Conservation (phyloP, 2,113 vertebrate genomes). For the Antigone vipio region DNA sequence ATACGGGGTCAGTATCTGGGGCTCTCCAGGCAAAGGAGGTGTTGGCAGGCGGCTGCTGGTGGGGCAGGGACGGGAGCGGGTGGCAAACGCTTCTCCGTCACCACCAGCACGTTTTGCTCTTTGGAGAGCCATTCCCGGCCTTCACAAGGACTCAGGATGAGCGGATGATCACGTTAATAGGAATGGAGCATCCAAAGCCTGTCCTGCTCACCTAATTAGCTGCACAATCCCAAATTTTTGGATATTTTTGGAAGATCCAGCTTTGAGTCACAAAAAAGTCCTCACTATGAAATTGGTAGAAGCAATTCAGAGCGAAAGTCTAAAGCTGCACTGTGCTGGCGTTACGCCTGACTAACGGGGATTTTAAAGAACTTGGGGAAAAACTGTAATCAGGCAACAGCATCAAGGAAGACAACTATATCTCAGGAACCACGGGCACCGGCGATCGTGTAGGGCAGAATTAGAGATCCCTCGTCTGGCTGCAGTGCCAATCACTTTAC, state of each 20-base stretch:
- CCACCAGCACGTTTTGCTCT: rapidly evolving
- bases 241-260: background rate
- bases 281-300: rapidly evolving
- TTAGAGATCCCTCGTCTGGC: background rate
- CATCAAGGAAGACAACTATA: background rate
- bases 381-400: rapidly evolving
- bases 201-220: background rate
- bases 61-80: background rate
- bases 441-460: background rate
- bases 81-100: too few species aligned
- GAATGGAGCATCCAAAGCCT: background rate
- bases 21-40: background rate
- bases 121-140: background rate
- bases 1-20: background rate
- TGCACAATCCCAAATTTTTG: background rate
- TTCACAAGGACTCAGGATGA: background rate
- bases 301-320: background rate
- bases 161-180: rapidly evolving
- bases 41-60: too few species aligned
- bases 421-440: background rate
- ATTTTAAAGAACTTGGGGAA: background rate
- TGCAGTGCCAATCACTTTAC: background rate
- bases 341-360: background rate
- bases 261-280: background rate
- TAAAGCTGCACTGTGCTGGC: background rate